A percentile compares a stretch with the other conserved stretches of the same genome.
phyloP scores from a whole-genome alignment of 2,797 vertebrate genomes.

The Cichlasoma orientale region DNA sequence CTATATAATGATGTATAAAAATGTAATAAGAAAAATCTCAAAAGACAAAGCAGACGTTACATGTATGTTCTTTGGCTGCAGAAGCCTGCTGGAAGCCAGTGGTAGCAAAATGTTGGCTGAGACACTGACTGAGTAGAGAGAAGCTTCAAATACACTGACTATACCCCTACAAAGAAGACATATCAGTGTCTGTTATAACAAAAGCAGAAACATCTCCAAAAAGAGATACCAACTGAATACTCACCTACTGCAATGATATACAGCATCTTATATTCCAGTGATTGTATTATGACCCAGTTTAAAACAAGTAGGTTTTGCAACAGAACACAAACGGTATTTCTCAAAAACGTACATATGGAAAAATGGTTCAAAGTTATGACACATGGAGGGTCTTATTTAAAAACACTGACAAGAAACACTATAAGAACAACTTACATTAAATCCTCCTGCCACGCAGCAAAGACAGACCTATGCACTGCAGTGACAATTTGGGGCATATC shows the following conservation, averaged over 20 bases:
- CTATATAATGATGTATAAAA: conserved; percentile 69
- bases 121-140: conserved; percentile 70
- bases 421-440: conserved; percentile 43
- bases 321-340: conserved; percentile 24
- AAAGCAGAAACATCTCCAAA: conserved; percentile 63
- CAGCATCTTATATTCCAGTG: conserved; percentile 70
- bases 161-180: conserved; percentile 83
- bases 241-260: conserved; percentile 49
- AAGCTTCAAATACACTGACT: conserved; percentile 70
- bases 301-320: conserved; percentile 37
- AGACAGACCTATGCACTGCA: conserved; percentile 45
- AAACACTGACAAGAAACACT: conserved; percentile 65
- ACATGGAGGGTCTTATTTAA: conserved; percentile 34
- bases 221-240: conserved; percentile 34
- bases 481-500: conserved; percentile 58
- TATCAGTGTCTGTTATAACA: conserved; percentile 75
- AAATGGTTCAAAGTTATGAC: conserved; percentile 44
- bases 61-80: conserved; percentile 92
- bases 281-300: conserved; percentile 51
- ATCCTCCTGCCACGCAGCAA: conserved; percentile 40
- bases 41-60: conserved; percentile 53
- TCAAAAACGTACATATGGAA: conserved; percentile 42
- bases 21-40: conserved; percentile 54
- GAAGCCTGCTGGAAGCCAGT: conserved; percentile 80
- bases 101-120: conserved; percentile 51